Percentiles rank a stretch among this genome's conserved stretches.
These are phyloP conservation scores for Pelodiscus sinensis DNA, from an alignment of 2,113 vertebrate genomes.

Conservation along the genomic window DNA sequence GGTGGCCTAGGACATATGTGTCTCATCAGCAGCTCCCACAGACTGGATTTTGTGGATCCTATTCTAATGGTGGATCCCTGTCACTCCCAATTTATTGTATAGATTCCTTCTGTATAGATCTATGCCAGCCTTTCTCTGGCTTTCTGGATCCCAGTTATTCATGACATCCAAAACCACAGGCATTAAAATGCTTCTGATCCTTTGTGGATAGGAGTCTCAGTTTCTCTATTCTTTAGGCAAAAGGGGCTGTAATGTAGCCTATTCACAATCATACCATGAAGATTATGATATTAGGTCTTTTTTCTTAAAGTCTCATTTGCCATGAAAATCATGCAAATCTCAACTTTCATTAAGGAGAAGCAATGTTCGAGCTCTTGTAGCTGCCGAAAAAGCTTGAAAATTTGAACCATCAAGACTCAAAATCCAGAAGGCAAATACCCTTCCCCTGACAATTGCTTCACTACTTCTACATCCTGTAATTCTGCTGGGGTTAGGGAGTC, in stretches of 20 bases:
- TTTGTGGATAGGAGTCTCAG: background rate
- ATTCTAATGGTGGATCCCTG: too few relatives aligned
- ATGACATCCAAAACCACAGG: background rate
- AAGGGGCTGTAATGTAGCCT: background rate
- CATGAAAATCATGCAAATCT: background rate
- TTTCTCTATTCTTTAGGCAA: background rate
- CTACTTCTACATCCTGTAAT: background rate
- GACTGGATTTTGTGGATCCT: background rate
- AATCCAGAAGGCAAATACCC: background rate
- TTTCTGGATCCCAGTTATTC: background rate
- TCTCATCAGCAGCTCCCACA: background rate
- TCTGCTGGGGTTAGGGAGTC: background rate
- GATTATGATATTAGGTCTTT: background rate
- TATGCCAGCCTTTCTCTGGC: background rate
- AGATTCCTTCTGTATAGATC: background rate
- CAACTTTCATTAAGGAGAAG: background rate
- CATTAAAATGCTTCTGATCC: background rate
- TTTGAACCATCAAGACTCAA: background rate
- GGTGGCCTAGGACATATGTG: background rate
- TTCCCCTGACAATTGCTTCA: accelerated
- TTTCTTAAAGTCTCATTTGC: background rate
- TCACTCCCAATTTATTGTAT: background rate
- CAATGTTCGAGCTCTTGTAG: background rate
- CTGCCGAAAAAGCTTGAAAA: background rate
- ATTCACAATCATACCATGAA: background rate